These are phyloP conservation scores for Drosophila novamexicana DNA, from an alignment of 1,140 invertebrate genomes.

Conservation along the genomic window DNA sequence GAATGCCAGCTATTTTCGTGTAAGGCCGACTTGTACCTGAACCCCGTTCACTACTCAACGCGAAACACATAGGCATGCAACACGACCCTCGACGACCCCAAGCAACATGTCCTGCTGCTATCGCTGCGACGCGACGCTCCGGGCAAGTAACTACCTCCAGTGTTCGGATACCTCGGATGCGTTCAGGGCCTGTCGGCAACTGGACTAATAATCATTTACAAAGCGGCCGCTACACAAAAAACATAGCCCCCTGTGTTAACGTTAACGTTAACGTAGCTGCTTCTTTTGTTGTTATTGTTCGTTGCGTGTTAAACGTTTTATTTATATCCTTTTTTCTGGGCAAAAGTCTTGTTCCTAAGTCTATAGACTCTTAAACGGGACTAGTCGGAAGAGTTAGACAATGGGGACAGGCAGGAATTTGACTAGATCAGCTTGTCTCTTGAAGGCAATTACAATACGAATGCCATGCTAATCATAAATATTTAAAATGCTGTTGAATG, in stretches of 20 bases:
- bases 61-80: constrained; percentile 36
- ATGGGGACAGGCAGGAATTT: neutral
- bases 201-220: constrained; percentile 77
- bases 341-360: neutral
- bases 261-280: neutral
- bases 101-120: constrained; percentile 38
- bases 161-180: neutral
- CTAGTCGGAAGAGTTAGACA: neutral
- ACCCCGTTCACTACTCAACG: constrained; percentile 11
- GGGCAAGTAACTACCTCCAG: constrained; percentile 8
- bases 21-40: constrained; percentile 50
- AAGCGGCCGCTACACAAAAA: constrained; percentile 45
- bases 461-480: too few relatives aligned
- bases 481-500: too few relatives aligned
- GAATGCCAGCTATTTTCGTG: constrained; percentile 79
- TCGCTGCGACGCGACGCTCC: constrained; percentile 3
- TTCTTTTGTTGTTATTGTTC: constrained; percentile 14
- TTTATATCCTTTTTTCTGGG: neutral
- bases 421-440: neutral
- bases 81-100: constrained; percentile 40
- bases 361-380: neutral
- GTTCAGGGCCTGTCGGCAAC: constrained; percentile 44
- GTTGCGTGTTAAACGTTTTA: constrained; percentile 5
- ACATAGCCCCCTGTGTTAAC: constrained; percentile 32
- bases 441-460: too few relatives aligned